phyloP scores from a whole-genome alignment of 2,113 vertebrate species.

The Propithecus coquereli region DNA sequence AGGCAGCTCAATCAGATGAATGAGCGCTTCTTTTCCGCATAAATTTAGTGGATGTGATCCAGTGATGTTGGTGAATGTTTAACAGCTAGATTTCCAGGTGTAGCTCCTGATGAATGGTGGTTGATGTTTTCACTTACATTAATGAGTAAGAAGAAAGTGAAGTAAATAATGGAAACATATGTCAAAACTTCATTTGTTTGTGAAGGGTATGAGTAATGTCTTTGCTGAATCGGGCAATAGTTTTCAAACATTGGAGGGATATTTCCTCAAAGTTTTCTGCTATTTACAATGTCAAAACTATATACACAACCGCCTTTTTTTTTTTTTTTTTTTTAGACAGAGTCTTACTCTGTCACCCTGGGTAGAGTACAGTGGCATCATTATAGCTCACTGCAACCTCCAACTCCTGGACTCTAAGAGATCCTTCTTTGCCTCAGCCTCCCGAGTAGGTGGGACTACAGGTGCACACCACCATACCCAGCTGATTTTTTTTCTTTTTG shows the following conservation, averaged over 20 bases:
- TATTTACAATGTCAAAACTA: background rate
- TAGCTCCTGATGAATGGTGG: slow-evolving; percentile 5
- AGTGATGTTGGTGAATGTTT: background rate
- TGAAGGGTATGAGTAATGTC: background rate
- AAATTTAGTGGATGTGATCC: background rate
- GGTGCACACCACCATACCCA: accelerated
- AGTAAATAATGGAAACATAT: slow-evolving; percentile 34
- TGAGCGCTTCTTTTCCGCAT: background rate
- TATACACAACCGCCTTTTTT: background rate
- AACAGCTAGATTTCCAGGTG: slow-evolving; percentile 47
- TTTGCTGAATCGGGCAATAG: background rate
- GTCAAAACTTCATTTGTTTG: slow-evolving; percentile 1
- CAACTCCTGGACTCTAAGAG: too few relatives aligned
- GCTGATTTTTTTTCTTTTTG: too few relatives aligned
- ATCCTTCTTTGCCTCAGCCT: too few relatives aligned
- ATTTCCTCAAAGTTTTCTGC: background rate
- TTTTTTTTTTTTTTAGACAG: background rate
- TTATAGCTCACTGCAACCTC: too few relatives aligned
- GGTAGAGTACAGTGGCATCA: too few relatives aligned
- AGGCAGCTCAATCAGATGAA: background rate
- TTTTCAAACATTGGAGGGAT: slow-evolving; percentile 6
- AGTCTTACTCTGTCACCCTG: background rate
- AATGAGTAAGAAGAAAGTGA: slow-evolving; percentile 38
- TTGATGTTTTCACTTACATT: slow-evolving; percentile 41
- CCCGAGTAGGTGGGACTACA: too few relatives aligned